These are phyloP conservation scores for Trachurus trachurus DNA, from an alignment of 2,797 vertebrate genomes.

Conservation along the genomic window DNA sequence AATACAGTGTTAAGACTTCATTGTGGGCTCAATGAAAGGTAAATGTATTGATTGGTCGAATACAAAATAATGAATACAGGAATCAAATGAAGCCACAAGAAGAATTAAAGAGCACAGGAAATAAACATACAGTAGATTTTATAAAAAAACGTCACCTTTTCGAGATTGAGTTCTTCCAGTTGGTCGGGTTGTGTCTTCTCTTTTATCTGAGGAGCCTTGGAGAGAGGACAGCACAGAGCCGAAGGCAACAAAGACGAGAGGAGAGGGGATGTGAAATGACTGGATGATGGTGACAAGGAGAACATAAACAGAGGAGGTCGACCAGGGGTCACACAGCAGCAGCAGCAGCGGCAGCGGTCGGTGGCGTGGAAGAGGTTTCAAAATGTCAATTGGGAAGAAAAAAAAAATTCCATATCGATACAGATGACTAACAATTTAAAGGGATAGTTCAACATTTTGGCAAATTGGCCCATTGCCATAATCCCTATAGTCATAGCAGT, in stretches of 20 bases:
- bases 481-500: too few species aligned
- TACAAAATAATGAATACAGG: neutral
- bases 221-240: slow-evolving; percentile 3
- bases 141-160: slow-evolving; percentile 87
- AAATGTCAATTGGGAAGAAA: neutral
- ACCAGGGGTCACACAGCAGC: neutral
- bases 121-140: neutral
- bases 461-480: too few species aligned
- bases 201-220: slow-evolving; percentile 53
- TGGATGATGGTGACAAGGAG: slow-evolving; percentile 14
- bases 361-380: neutral
- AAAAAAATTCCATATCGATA: neutral
- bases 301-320: neutral
- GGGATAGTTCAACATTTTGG: too few species aligned
- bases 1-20: neutral
- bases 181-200: slow-evolving; percentile 56
- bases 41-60: neutral
- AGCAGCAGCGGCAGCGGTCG: too few species aligned
- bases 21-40: neutral
- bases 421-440: too few species aligned
- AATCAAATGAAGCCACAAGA: neutral
- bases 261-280: slow-evolving; percentile 33
- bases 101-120: neutral
- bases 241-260: slow-evolving; percentile 19
- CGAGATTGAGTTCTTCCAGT: slow-evolving; percentile 87